Evolutionary conservation across 1,140 invertebrate species (phyloP), one percentile per base, ranked within the genome.

Genomic region (Drosophila ogumai): DNA sequence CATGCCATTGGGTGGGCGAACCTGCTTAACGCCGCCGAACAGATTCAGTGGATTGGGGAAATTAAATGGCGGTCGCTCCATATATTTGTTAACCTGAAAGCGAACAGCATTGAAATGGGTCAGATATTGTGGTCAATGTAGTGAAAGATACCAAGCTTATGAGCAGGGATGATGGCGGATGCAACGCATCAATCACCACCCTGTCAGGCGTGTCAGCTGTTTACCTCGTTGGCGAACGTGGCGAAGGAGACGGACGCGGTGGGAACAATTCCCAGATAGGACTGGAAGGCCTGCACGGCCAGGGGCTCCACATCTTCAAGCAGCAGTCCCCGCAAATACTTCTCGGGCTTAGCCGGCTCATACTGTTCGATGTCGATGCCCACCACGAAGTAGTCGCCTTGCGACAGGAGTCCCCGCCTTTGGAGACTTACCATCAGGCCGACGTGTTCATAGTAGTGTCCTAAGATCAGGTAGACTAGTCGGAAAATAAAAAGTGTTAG

Each of bases 401-500:
- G 96, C 67, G 97, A 95, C 44, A 99, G 94, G 2, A 99, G 94
- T 38, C 97, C 95, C 91, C 96, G 95, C 63, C 97, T 94, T 75
- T 98, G 95, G 92, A 98, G 94, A 17, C 96, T 96, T 41, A 97
- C 93, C 94, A 98, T 95, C 2, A 98, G 93, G 6, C 97, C 97
- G 41, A 97, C 94, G 81, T 98, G 97, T 79, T 98, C 97, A 81
- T 96, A 96, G 82, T 97, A 96, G 84, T 97, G 95, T 6, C 98
- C 98, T 61, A 99, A 94, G 38, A 98, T 96, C 1, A 99, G 95
- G 93, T 99, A 99, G 92, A 99, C 98, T 99, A 94, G n/a, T 13
- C 2, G 15, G n/a, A 25, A 17, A 41, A 94, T 2, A 13, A 3
- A 40, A 38, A 34, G 22, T 9, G 12, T 47, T 57, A 58, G 52